Percentiles rank a stretch among this genome's conserved stretches.
These are phyloP conservation scores for Ibycter americanus DNA, from an alignment of 2,797 vertebrate species.

Conservation along the genomic window DNA sequence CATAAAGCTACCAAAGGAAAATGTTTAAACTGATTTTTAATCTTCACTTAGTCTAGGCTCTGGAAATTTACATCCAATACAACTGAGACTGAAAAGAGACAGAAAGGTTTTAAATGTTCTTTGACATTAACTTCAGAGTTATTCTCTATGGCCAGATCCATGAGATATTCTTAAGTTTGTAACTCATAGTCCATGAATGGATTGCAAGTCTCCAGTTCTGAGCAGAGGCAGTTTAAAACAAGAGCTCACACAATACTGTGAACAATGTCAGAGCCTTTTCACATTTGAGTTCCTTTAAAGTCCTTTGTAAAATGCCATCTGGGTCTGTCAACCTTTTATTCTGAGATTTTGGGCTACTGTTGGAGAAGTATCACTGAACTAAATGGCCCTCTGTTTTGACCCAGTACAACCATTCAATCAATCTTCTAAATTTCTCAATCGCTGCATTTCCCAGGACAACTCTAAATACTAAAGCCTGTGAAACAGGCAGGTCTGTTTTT, in stretches of 20 bases:
- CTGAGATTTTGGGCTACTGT: background rate
- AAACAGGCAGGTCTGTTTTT: background rate
- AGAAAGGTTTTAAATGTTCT: background rate
- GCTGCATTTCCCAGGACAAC: background rate
- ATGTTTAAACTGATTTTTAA: background rate
- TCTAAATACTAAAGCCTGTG: background rate
- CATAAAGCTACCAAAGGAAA: slow-evolving; percentile 80
- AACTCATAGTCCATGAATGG: background rate
- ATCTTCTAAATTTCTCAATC: background rate
- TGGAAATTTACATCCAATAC: background rate
- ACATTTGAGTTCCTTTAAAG: background rate
- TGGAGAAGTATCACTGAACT: background rate
- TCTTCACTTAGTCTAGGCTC: background rate
- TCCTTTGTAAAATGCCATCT: background rate
- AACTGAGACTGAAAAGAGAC: background rate
- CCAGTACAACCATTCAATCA: background rate
- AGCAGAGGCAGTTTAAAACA: background rate
- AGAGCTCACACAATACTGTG: background rate
- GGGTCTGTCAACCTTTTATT: background rate
- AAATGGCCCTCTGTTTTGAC: background rate
- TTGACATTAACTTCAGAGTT: background rate
- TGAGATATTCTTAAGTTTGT: background rate
- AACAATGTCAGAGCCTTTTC: background rate
- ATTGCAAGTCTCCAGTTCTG: background rate
- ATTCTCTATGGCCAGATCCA: too few relatives aligned